Base-by-base conservation (phyloP, 2,113 vertebrate genomes). In the Dolichallabes microphthalmus region DNA sequence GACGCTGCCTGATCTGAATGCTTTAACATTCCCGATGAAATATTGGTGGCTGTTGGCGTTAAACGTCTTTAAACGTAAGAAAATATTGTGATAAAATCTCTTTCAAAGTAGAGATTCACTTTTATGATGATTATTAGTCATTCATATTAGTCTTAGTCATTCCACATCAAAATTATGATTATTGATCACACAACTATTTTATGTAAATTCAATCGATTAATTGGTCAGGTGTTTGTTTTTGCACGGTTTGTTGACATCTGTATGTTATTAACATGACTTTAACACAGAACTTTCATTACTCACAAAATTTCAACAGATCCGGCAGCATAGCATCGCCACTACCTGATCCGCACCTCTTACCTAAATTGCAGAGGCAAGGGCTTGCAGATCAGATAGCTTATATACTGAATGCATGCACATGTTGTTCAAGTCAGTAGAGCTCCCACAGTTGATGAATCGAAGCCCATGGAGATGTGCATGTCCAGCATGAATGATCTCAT, bases 401-500 rank as follows among this genome's bases (percentile, higher is more conserved):
- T 50, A 25, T 1, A 14, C 71, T 0, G 39, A 52, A n/a, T n/a
- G 17, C 32, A 4, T 11, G 32, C 30, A 11, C 30, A 22, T 39
- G 68, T 45, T 50, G 39, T 50, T 50, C 39, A 74, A 19, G 35
- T 79, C 73, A 30, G 73, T 15, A 71, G 76, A 60, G 68, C 22
- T 66, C 58, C 63, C 22, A 12, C 8, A 32, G 30, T 68, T 15
- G 64, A 68, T 32, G 64, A 68, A 19, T 13, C 30, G 30, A 66
- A 87, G 68, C 68, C 85, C 11, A 75, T 52, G 35, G 27, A 77
- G 80, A 82, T 25, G 25, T 76, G 52, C 25, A 27, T 53, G 50
- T 86, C 81, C 82, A 81, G 76, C 60, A 66, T 71, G 73, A 75
- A 53, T 15, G 45, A 25, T 8, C 25, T 15, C 22, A 7, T n/a